Evolutionary conservation across 2,888 invertebrate species (phyloP), one percentile per base, ranked within the genome.

Genomic region (Agapetus fuscipes): DNA sequence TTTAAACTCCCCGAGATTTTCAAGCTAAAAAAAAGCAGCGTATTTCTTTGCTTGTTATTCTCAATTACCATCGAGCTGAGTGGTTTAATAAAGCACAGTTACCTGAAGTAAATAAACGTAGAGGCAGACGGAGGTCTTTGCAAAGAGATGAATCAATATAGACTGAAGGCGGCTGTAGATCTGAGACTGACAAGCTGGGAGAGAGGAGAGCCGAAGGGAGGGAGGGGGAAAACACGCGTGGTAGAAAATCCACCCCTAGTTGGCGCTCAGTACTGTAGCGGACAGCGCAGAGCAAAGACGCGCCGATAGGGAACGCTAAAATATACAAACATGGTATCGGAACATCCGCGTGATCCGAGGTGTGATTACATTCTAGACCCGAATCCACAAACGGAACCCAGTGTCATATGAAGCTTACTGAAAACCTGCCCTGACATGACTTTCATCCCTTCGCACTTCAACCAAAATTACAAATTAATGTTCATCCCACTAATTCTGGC

Each of bases 401-500:
- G 12, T 14, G n/a, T 26, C 11, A 16, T 13, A 11, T 24, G 24
- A 26, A 27, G 16, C 15, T 10, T 20, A 27, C 13, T 33, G 4
- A 12, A 11, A 1, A 30, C 12, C 7, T 12, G 7, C 10, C 3
- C 7, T 38, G 47, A 39, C 42, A 47, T 47, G 47, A 47, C 47
- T 42, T 42, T 41, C 47, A 47, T 47, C 24, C 38, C 47, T 28
- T 34, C 44, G 7, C 33, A 47, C 35, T 47, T 42, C 33, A 41
- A 45, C 30, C 47, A 42, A 16, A 47, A 47, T 40, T 47, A 47
- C 34, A 47, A 45, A 36, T 37, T 47, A 32, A 44, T 47, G 34
- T 47, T 47, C 33, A 45, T 47, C 25, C 47, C 44, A 9, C 40
- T 47, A 4, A 17, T 47, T 24, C 24, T 47, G 34, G 42, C 47